Evolutionary conservation across 2,797 vertebrate species (phyloP).

Genomic region (Valencia hispanica): DNA sequence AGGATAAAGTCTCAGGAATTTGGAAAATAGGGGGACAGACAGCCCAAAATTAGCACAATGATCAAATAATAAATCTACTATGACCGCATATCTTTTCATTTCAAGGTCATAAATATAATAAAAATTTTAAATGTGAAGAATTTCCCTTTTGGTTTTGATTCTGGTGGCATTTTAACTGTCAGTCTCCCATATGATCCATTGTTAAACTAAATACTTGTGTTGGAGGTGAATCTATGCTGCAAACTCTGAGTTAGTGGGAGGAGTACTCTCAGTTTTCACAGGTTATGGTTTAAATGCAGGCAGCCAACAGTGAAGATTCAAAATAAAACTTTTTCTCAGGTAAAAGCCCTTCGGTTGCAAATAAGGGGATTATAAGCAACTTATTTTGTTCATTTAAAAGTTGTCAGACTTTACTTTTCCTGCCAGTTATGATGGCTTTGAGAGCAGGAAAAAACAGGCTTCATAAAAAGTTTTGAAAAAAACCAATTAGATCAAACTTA

Average conservation of each 20-base stretch:
- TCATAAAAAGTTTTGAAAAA: not conserved
- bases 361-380: not conserved
- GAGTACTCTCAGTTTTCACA: not conserved
- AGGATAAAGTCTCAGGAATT: not conserved
- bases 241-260: not conserved
- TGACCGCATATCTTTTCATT: not conserved
- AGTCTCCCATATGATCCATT: not conserved
- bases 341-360: not conserved
- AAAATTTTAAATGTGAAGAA: not conserved
- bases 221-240: not conserved
- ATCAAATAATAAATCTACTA: not conserved
- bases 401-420: not conserved
- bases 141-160: not conserved
- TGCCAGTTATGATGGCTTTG: not conserved
- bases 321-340: conserved; percentile 21
- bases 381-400: conserved; percentile 11
- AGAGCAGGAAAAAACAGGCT: not conserved
- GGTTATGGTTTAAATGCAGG: conserved; percentile 9
- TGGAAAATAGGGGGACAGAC: not conserved
- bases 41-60: not conserved
- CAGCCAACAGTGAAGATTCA: conserved; percentile 9
- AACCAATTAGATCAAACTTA: not conserved
- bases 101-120: not conserved
- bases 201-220: not conserved
- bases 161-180: not conserved